Evolutionary conservation across 2,113 vertebrate genomes (phyloP).

Genomic region (Callocephalon fimbriatum): DNA sequence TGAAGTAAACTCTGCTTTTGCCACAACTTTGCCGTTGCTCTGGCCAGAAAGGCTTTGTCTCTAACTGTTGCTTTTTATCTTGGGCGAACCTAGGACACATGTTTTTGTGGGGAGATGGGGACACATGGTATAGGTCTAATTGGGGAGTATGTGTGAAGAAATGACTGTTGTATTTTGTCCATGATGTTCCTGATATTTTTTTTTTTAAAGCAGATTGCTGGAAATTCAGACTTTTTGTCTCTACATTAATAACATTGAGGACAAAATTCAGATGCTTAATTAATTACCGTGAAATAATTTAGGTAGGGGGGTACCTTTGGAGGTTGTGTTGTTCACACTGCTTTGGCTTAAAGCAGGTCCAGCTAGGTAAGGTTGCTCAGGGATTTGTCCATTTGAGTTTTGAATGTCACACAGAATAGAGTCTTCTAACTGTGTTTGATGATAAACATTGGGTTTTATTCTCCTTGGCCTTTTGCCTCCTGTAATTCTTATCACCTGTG

Average conservation of each 20-base stretch:
- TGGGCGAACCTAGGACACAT: neutral
- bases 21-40: neutral
- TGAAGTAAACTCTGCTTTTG: neutral
- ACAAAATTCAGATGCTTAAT: neutral
- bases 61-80: neutral
- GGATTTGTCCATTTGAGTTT: neutral
- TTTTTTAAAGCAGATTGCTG: neutral
- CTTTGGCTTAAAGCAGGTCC: neutral
- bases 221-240: neutral
- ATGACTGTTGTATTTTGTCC: neutral
- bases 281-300: neutral
- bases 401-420: neutral
- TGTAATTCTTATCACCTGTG: neutral
- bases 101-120: neutral
- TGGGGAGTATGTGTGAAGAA: neutral
- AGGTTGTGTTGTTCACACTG: rapidly evolving
- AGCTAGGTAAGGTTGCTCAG: neutral
- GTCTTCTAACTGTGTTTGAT: neutral
- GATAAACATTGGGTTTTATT: neutral
- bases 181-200: neutral
- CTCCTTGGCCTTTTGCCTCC: neutral
- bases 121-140: neutral
- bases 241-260: neutral
- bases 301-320: neutral
- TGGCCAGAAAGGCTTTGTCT: neutral